Conservation (phyloP, 64 coral and sea anemone genomes). For the Dendrophyllia cribrosa region DNA sequence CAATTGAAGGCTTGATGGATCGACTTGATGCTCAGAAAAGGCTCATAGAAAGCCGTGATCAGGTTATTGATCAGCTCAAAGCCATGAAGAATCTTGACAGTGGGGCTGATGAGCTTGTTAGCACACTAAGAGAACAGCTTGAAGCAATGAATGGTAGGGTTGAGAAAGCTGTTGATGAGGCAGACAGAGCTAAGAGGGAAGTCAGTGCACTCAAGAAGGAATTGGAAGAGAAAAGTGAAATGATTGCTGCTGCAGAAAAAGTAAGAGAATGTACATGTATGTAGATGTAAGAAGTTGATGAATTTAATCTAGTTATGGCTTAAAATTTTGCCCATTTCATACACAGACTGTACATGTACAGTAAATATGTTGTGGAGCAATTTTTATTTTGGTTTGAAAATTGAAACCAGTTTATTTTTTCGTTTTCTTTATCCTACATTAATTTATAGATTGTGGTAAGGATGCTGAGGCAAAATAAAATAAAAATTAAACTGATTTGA, state of each 20-base stretch:
- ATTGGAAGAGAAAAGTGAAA: slow-evolving; percentile 71
- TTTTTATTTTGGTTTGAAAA: too few relatives aligned
- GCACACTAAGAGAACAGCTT: slow-evolving; percentile 69
- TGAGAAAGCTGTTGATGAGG: slow-evolving; percentile 90
- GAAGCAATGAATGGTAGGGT: slow-evolving; percentile 78
- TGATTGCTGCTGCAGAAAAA: slow-evolving; percentile 73
- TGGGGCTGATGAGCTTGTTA: slow-evolving; percentile 72
- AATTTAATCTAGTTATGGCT: too few relatives aligned
- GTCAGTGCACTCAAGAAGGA: slow-evolving; percentile 75
- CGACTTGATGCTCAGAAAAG: slow-evolving; percentile 89
- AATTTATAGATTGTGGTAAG: too few relatives aligned
- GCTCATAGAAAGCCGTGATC: slow-evolving; percentile 75
- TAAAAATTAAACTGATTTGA: too few relatives aligned
- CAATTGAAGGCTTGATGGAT: slow-evolving; percentile 84
- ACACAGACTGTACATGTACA: too few relatives aligned
- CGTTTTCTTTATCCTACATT: too few relatives aligned
- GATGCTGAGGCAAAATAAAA: too few relatives aligned
- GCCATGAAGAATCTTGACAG: slow-evolving; percentile 90
- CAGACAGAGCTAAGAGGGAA: slow-evolving; percentile 71
- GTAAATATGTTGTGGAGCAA: too few relatives aligned
- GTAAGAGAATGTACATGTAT: slow-evolving; percentile 9
- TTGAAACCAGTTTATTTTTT: too few relatives aligned
- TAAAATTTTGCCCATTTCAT: too few relatives aligned
- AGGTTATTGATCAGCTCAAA: slow-evolving; percentile 87
- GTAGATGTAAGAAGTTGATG: too few relatives aligned